Conservation (phyloP, 1,140 invertebrate species). For the Papilio machaon region DNA sequence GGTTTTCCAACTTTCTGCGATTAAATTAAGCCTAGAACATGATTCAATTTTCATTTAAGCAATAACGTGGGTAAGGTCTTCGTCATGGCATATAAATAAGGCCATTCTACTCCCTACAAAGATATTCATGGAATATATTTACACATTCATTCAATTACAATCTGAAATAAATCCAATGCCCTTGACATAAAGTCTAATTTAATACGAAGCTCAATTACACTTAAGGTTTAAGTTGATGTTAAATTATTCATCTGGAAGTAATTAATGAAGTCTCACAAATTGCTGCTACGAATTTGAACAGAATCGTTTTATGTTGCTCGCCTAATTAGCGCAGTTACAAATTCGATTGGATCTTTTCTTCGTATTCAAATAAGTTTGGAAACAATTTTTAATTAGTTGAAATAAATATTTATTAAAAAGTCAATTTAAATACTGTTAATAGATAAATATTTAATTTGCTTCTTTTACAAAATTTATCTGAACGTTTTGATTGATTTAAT, state of each 20-base stretch:
- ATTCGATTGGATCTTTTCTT: not conserved
- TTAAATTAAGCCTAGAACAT: not conserved
- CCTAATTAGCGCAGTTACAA: not conserved
- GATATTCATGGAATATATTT: conserved; percentile 21
- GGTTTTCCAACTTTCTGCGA: not conserved
- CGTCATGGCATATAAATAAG: conserved; percentile 8
- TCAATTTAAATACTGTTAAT: no score
- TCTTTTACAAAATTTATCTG: no score
- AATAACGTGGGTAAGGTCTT: conserved; percentile 20
- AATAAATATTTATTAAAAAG: no score
- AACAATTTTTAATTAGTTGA: not conserved
- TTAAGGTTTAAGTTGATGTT: not conserved
- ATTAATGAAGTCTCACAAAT: conserved; percentile 17
- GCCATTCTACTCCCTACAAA: not conserved
- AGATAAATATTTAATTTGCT: no score
- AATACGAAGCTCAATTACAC: conserved; percentile 16
- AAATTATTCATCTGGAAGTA: conserved; percentile 32
- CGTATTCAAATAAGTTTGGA: not conserved
- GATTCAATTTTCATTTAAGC: conserved; percentile 22
- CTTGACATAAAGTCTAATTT: not conserved
- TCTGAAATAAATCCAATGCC: conserved; percentile 26
- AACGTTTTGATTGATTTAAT: not conserved
- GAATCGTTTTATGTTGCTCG: not conserved
- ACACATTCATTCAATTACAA: conserved; percentile 17
- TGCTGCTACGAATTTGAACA: not conserved